Percentiles rank a stretch among this genome's conserved stretches.
These are phyloP conservation scores for Hesperia comma DNA, from an alignment of 2,888 invertebrate species.

Conservation along the genomic window DNA sequence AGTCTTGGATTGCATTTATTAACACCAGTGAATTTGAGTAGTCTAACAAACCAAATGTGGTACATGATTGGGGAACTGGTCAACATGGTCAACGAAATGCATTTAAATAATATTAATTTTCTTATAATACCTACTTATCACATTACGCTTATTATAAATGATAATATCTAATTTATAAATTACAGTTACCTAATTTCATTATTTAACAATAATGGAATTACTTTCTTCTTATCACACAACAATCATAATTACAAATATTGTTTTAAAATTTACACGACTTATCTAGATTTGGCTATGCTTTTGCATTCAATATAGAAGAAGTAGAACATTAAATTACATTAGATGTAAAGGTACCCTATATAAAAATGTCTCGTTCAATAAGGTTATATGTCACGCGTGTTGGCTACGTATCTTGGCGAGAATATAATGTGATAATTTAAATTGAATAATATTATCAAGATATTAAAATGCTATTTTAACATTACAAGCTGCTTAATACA, in stretches of 20 bases:
- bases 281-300: constrained; percentile 4
- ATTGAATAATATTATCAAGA: too few species aligned
- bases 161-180: constrained; percentile 1
- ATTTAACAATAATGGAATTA: constrained; percentile 28
- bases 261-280: background rate
- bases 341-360: too few species aligned
- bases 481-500: too few species aligned
- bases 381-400: too few species aligned
- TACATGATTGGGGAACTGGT: background rate
- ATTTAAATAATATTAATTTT: constrained; percentile 35
- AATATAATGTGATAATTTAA: too few species aligned
- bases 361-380: too few species aligned
- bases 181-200: background rate
- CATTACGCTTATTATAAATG: constrained; percentile 54
- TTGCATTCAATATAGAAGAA: background rate
- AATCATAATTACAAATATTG: background rate
- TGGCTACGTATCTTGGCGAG: too few species aligned
- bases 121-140: constrained; percentile 49
- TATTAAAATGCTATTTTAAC: too few species aligned
- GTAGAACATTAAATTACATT: too few species aligned
- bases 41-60: background rate
- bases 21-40: background rate
- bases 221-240: background rate
- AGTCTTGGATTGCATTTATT: background rate
- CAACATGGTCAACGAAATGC: constrained; percentile 20